Conservation (phyloP, 2,113 vertebrate species). For the Illadopsis cleaveri region DNA sequence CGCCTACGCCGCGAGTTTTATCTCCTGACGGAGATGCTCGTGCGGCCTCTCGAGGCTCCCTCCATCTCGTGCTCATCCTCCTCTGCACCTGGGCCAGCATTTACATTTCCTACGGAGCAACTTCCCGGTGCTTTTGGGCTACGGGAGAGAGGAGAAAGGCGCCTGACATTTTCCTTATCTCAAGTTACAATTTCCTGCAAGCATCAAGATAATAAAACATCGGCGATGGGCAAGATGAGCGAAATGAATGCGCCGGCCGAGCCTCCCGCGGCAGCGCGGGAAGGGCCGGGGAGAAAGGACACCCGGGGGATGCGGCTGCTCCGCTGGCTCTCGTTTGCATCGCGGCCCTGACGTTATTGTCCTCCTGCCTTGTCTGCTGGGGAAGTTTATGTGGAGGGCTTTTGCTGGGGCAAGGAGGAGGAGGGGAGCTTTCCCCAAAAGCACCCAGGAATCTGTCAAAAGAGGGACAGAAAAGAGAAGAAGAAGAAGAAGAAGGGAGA, state of each 20-base stretch:
- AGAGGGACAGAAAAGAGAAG: conserved; percentile 68
- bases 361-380: conserved; percentile 62
- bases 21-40: conserved; percentile 18
- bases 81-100: conserved; percentile 34
- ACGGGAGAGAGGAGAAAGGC: conserved; percentile 19
- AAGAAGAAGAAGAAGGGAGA: conserved; percentile 71
- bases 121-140: not conserved
- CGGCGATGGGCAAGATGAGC: not conserved
- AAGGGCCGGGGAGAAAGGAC: not conserved
- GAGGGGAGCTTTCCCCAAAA: conserved; percentile 69
- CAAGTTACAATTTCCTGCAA: conserved; percentile 70
- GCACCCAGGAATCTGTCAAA: conserved; percentile 79
- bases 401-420: conserved; percentile 51
- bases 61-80: conserved; percentile 10
- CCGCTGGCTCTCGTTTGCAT: conserved; percentile 59
- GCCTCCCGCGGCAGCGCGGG: not conserved
- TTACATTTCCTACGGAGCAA: conserved; percentile 46
- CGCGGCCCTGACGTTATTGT: conserved; percentile 68
- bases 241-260: not conserved
- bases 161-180: conserved; percentile 68
- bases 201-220: conserved; percentile 62
- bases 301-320: conserved; percentile 30
- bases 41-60: not conserved
- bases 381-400: conserved; percentile 71
- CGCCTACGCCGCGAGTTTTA: conserved; percentile 39